phyloP scores from a whole-genome alignment of 1,140 invertebrate species.

The Lordiphosa collinella region DNA sequence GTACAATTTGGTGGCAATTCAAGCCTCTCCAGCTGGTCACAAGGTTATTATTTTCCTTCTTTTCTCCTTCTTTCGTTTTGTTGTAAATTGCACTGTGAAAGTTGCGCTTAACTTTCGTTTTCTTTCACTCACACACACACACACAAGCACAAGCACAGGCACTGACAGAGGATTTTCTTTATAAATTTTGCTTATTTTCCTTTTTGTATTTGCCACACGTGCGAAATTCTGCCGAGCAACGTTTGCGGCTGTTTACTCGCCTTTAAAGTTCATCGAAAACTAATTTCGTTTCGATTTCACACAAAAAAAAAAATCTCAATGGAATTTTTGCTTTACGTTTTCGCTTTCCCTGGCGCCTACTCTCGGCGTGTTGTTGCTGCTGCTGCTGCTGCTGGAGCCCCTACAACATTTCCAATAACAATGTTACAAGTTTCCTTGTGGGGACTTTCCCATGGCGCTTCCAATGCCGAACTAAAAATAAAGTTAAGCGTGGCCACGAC shows the following conservation, averaged over 20 bases:
- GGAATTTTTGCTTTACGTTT: constrained; percentile 74
- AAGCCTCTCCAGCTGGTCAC: no score
- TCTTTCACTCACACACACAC: constrained; percentile 23
- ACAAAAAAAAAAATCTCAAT: constrained; percentile 65
- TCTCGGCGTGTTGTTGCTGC: constrained; percentile 59
- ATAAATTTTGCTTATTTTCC: constrained; percentile 6
- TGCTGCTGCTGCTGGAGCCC: constrained; percentile 30
- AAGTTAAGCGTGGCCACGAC: constrained; percentile 67
- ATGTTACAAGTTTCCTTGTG: constrained; percentile 1
- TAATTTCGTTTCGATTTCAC: constrained; percentile 79
- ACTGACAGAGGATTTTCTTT: constrained; percentile 7
- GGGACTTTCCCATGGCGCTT: constrained; percentile 58
- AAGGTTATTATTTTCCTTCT: constrained; percentile 23
- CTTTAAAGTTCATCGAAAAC: constrained; percentile 80
- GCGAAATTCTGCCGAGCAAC: constrained; percentile 32
- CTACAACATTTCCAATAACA: constrained; percentile 2
- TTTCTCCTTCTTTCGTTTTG: constrained; percentile 13
- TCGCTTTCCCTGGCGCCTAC: constrained; percentile 70
- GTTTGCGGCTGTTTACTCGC: constrained; percentile 70
- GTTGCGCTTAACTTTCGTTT: constrained; percentile 19
- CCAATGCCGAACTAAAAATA: constrained; percentile 75
- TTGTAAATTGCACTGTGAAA: no score
- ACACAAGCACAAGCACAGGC: constrained; percentile 5
- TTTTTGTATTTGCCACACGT: constrained; percentile 40
- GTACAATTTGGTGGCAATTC: no score